Percentiles rank a stretch among this genome's conserved stretches.
These are phyloP conservation scores for Rhynchopsitta pachyrhyncha DNA, from an alignment of 2,113 vertebrate species.

Conservation along the genomic window DNA sequence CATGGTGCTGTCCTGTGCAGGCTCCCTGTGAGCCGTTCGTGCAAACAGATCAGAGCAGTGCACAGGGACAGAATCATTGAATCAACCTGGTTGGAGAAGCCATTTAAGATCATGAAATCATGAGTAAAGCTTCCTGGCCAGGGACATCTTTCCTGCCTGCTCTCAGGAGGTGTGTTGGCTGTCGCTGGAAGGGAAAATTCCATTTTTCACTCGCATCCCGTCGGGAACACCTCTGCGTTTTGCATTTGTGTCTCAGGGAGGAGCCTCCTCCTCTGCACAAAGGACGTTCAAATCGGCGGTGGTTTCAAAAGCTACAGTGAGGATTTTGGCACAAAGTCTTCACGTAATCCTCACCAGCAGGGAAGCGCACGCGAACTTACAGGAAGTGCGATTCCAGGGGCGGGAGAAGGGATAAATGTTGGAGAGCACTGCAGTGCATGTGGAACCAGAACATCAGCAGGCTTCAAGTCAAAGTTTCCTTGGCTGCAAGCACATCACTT, in stretches of 20 bases:
- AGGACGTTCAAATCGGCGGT: background rate
- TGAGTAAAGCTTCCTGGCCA: fast-evolving
- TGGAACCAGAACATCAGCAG: background rate
- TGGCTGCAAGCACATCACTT: background rate
- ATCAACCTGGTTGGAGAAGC: background rate
- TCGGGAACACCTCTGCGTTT: fast-evolving
- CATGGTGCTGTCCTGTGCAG: fast-evolving
- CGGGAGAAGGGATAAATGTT: background rate
- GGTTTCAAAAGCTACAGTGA: background rate
- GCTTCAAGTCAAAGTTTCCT: background rate
- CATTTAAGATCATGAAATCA: background rate
- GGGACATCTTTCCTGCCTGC: background rate
- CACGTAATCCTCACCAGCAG: background rate
- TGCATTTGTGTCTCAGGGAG: fast-evolving
- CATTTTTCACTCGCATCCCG: background rate
- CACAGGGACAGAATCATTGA: fast-evolving
- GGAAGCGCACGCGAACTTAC: background rate
- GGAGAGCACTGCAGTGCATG: background rate
- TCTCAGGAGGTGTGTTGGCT: background rate
- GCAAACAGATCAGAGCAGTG: fast-evolving
- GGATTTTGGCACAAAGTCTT: background rate
- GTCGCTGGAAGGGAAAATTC: background rate
- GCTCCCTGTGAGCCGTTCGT: fast-evolving
- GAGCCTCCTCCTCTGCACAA: background rate
- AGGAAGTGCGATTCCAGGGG: background rate